These are phyloP conservation scores for Perodicticus potto DNA, from an alignment of 2,797 vertebrate species.

Conservation along the genomic window DNA sequence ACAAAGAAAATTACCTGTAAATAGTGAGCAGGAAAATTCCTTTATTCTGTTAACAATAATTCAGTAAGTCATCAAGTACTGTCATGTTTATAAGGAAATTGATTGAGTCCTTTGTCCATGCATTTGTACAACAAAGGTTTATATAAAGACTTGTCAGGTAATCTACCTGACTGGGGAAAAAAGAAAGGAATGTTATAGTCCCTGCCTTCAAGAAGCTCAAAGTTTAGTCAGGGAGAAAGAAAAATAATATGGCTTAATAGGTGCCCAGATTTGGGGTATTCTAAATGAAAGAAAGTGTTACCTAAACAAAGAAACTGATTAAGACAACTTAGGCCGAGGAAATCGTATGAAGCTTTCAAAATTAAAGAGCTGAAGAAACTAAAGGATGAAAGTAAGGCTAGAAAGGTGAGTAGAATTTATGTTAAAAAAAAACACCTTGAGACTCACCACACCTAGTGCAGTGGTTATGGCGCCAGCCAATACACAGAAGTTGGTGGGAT, in stretches of 20 bases:
- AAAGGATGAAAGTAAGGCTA: conserved; percentile 34
- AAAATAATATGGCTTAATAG: conserved; percentile 12
- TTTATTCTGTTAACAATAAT: conserved; percentile 18
- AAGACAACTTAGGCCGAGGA: neutral
- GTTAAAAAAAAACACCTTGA: neutral
- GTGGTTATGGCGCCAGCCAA: no score
- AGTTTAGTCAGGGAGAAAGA: neutral
- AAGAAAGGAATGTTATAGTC: conserved; percentile 3
- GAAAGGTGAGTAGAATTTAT: neutral
- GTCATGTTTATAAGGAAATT: neutral
- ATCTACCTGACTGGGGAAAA: neutral
- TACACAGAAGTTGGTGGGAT: no score
- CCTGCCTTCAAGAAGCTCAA: conserved; percentile 6
- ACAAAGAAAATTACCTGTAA: conserved; percentile 40
- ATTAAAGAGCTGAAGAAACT: neutral
- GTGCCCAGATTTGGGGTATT: conserved; percentile 9
- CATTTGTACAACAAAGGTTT: conserved; percentile 19
- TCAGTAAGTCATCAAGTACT: neutral
- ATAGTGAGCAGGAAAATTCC: neutral
- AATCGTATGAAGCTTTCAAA: conserved; percentile 11
- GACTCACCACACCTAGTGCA: no score
- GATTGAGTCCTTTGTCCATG: neutral
- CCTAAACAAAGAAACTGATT: neutral
- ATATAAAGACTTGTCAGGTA: conserved; percentile 46
- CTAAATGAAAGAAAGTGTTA: neutral